Evolutionary conservation across 1,140 invertebrate species (phyloP).

Genomic region (Leptopilina clavipes): DNA sequence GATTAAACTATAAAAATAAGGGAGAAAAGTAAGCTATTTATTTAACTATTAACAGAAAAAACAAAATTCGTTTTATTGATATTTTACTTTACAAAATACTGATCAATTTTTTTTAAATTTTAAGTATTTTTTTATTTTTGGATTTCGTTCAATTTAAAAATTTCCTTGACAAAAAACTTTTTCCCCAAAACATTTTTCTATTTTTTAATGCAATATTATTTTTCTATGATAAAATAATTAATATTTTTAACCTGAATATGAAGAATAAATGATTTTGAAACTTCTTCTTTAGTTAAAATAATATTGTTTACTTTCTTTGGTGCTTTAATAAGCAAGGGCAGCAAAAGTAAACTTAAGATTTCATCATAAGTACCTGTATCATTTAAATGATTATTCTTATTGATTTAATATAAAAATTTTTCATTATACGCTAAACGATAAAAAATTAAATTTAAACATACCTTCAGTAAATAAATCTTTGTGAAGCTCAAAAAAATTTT

Average conservation of each 20-base stretch:
- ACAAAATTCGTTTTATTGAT: no score
- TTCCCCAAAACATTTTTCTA: no score
- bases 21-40: neutral
- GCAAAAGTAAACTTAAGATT: conserved; percentile 36
- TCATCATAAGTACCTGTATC: conserved; percentile 31
- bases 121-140: no score
- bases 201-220: no score
- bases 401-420: neutral
- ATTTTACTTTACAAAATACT: no score
- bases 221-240: no score
- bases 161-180: no score
- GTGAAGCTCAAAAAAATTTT: neutral
- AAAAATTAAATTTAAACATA: neutral
- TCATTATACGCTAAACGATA: neutral
- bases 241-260: neutral
- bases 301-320: conserved; percentile 35
- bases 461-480: neutral
- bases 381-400: neutral
- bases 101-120: no score
- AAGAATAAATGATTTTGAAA: neutral
- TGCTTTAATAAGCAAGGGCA: conserved; percentile 38
- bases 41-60: neutral
- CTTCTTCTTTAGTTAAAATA: conserved; percentile 29
- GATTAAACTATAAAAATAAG: neutral
- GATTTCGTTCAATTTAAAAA: no score